Evolutionary conservation across 2,888 invertebrate species (phyloP), one percentile per base, ranked within the genome.

Genomic region (Metalampra italica): DNA sequence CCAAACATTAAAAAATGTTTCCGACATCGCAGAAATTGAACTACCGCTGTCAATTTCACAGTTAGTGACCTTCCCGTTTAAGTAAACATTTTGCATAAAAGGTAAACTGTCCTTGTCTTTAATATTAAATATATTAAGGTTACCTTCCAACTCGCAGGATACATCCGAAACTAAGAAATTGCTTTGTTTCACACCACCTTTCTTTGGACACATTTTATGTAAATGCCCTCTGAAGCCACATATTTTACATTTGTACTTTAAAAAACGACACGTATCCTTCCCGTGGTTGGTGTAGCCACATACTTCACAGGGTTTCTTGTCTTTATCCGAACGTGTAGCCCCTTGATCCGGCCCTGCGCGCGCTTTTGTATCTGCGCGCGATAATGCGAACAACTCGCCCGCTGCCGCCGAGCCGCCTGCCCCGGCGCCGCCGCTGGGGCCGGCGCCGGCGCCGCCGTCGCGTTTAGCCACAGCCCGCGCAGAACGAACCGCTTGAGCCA

Each of bases 221-320:
- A 51, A 48, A 45, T 48, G 42, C 9, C 41, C 34, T 13, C 40
- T 51, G 29, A 43, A 11, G n/a, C 47, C 36, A 45, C 48, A 51
- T n/a, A 22, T 46, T 22, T 46, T 39, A 22, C 49, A 52, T 3
- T 11, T 38, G 40, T 46, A 46, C 1, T 47, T 43, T n/a, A 11
- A 3, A 40, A 47, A 52, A 37, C 52, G 49, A 40, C 52, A 52
- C 40, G 49, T 36, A 9, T 36, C 49, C 36, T 46, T 49, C 1
- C 38, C 4, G 41, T 52, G 49, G 38, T 49, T 52, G 12, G 22
- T 45, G 37, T 41, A 52, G 9, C 52, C 52, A 12, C 52, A 52
- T 29, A 49, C 49, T 42, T 30, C 36, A 34, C 52, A 52, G 29
- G n/a, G 7, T 9, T 41, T 46, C 15, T 14, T 38, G 9, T 29